These are phyloP conservation scores for Galeruca laticollis DNA, from an alignment of 2,888 invertebrate species.

Conservation along the genomic window DNA sequence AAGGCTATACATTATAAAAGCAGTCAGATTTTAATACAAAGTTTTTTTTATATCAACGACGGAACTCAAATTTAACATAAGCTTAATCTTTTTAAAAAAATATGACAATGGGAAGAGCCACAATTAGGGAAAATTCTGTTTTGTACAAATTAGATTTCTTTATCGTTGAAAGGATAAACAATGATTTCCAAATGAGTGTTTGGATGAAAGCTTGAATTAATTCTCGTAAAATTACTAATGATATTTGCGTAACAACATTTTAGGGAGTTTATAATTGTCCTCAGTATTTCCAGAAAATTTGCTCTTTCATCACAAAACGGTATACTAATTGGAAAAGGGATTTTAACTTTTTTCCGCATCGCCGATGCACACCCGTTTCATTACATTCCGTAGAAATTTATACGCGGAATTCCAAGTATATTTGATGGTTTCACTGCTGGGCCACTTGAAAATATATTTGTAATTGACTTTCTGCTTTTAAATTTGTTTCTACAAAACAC, in stretches of 20 bases:
- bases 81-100: too few relatives aligned
- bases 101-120: too few relatives aligned
- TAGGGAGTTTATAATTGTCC: neutral
- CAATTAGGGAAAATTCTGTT: too few relatives aligned
- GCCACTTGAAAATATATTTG: neutral
- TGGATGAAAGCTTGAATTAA: neutral
- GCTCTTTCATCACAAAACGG: neutral
- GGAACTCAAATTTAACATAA: too few relatives aligned
- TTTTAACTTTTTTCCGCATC: slow-evolving; percentile 2
- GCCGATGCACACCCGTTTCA: neutral
- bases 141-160: too few relatives aligned
- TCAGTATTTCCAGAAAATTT: neutral
- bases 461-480: neutral
- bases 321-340: slow-evolving; percentile 4
- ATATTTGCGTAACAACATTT: neutral
- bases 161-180: neutral
- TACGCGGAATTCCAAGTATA: neutral
- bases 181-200: neutral
- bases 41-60: too few relatives aligned
- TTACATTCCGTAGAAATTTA: neutral
- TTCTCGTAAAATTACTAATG: neutral
- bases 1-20: too few relatives aligned
- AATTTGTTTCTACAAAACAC: neutral
- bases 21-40: too few relatives aligned
- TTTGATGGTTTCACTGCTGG: neutral